These are phyloP conservation scores for Nanger granti DNA, from an alignment of 2,113 vertebrate species.

Conservation along the genomic window DNA sequence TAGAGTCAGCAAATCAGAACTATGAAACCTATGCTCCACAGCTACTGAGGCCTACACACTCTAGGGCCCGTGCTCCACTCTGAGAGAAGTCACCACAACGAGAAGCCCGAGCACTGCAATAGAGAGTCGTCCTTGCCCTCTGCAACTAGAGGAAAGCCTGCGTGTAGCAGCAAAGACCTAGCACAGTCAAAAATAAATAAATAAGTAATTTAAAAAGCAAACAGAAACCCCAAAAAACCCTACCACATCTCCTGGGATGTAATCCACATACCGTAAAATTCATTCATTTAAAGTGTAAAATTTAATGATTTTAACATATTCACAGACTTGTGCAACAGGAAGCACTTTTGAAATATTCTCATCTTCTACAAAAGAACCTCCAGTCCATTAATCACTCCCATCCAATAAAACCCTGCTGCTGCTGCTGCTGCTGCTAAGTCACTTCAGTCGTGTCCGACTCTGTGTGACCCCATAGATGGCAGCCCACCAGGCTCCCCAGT, in stretches of 20 bases:
- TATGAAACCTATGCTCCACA: background rate
- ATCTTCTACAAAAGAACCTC: background rate
- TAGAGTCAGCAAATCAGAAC: background rate
- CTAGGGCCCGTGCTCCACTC: background rate
- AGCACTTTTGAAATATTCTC: constrained; percentile 7
- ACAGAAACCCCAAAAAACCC: background rate
- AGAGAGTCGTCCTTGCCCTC: background rate
- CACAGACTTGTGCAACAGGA: background rate
- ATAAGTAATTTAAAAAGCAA: background rate
- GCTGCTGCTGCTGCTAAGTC: too few relatives aligned
- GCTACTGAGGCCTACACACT: background rate
- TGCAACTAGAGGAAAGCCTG: background rate
- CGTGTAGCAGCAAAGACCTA: background rate
- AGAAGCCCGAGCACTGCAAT: background rate
- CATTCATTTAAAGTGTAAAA: background rate
- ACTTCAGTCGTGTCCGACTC: too few relatives aligned
- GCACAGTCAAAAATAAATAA: background rate
- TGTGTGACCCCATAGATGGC: too few relatives aligned
- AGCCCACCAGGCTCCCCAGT: too few relatives aligned
- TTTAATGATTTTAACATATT: background rate
- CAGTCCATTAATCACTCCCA: background rate
- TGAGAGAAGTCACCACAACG: background rate
- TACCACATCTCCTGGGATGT: background rate
- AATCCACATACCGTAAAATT: background rate
- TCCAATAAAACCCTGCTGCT: background rate